phyloP scores from a whole-genome alignment of 1,140 invertebrate genomes.

The Drosophila miranda region DNA sequence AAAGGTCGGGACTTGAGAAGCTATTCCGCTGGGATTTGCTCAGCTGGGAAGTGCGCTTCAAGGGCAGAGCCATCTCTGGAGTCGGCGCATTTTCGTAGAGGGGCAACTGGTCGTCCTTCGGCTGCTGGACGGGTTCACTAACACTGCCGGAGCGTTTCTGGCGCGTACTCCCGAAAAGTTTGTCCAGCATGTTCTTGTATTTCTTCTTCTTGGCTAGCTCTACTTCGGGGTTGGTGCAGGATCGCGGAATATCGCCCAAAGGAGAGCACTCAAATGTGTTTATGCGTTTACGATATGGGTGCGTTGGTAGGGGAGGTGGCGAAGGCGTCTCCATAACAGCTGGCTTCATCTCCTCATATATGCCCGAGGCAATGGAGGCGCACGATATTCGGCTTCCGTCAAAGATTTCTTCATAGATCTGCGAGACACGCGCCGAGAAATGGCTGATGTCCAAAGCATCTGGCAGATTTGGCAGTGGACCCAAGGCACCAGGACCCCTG shows the following conservation, averaged over 20 bases:
- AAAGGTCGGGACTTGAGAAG: slow-evolving; percentile 79
- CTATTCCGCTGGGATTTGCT: slow-evolving; percentile 71
- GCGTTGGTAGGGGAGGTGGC: slow-evolving; percentile 66
- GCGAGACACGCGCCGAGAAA: slow-evolving; percentile 68
- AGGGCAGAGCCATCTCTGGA: slow-evolving; percentile 31
- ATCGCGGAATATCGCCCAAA: slow-evolving; percentile 64
- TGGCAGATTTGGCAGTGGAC: slow-evolving; percentile 72
- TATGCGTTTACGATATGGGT: slow-evolving; percentile 63
- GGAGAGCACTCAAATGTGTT: slow-evolving; percentile 66
- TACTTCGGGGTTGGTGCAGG: slow-evolving; percentile 76
- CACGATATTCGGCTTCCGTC: slow-evolving; percentile 73
- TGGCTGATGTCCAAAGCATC: slow-evolving; percentile 54
- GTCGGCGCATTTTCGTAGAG: slow-evolving; percentile 62
- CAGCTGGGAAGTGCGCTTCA: slow-evolving; percentile 34
- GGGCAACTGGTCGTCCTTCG: slow-evolving; percentile 8
- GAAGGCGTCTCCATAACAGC: slow-evolving; percentile 62
- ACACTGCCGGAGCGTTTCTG: slow-evolving; percentile 70
- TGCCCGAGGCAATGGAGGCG: slow-evolving; percentile 76
- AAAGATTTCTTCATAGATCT: slow-evolving; percentile 81
- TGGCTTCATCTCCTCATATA: slow-evolving; percentile 81
- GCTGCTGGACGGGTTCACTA: slow-evolving; percentile 36
- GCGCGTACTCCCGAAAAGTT: slow-evolving; percentile 52
- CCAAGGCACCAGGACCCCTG: slow-evolving; percentile 60
- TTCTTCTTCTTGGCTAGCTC: slow-evolving; percentile 80
- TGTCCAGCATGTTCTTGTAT: slow-evolving; percentile 74